Evolutionary conservation across 1,140 invertebrate genomes (phyloP).

Genomic region (Apis dorsata): DNA sequence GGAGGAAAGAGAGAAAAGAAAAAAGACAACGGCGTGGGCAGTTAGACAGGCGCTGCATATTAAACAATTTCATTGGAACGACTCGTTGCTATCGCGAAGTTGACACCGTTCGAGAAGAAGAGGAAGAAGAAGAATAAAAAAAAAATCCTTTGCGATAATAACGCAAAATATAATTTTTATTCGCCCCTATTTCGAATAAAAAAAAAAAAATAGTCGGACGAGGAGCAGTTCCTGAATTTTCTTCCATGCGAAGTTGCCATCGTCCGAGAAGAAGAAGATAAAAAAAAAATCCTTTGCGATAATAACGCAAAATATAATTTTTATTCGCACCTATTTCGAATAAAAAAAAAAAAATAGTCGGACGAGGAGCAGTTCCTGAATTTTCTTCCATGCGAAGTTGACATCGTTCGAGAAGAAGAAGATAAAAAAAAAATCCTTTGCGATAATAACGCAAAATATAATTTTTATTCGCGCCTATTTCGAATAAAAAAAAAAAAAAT

Average conservation of each 20-base stretch:
- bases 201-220: no score
- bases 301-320: not conserved
- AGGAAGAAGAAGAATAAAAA: not conserved
- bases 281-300: no score
- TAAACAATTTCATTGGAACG: slow-evolving; percentile 49
- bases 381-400: no score
- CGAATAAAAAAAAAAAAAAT: no score
- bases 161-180: no score
- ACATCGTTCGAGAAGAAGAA: slow-evolving; percentile 18
- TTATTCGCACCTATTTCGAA: no score
- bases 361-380: not conserved
- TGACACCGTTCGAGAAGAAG: slow-evolving; percentile 18
- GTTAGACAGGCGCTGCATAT: slow-evolving; percentile 47
- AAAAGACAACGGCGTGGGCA: slow-evolving; percentile 19
- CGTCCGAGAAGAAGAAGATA: slow-evolving; percentile 3
- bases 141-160: not conserved
- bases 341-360: no score
- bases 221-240: not conserved
- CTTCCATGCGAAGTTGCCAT: not conserved
- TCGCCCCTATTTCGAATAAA: no score
- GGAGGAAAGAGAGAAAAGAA: not conserved
- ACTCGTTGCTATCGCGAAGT: not conserved
- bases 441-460: not conserved
- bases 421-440: no score
- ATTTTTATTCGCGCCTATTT: no score